Evolutionary conservation across 2,113 vertebrate genomes (phyloP), one percentile per base, ranked within the genome.

Genomic region (Archilochus colubris): DNA sequence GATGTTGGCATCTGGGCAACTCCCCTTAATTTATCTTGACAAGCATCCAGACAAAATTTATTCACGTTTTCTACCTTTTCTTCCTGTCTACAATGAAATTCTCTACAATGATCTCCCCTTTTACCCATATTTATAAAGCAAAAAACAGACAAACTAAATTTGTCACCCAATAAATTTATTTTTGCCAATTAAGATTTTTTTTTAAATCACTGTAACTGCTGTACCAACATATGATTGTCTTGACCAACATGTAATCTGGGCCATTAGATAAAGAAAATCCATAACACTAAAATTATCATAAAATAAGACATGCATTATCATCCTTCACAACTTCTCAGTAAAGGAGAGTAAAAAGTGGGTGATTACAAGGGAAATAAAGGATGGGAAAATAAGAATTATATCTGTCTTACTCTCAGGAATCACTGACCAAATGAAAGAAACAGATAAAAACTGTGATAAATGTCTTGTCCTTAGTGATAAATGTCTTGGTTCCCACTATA

Each of bases 101-200:
- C 69, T 30, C 33, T 33, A 33, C 33, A 33, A 33, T 33, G 3
- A 43, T 33, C 7, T 69, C 5, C 2, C 22, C 13, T 64, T 46
- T 1, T 51, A 58, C 30, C 7, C 6, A 51, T 46, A 7, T 44
- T 81, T 66, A 51, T 31, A 51, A 51, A 46, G n/a, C 58, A 61
- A n/a, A 51, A 76, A 27, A 27, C 10, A 55, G 11, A 68, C 2
- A 16, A 55, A 79, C 4, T 6, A 80, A 43, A 55, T 57, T 12
- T 43, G 5, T 46, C 2, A 21, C 40, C 2, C 0, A 1, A 12
- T 62, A 51, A 63, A 43, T 33, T 8, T 57, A 11, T 1, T 36
- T 86, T 82, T 59, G 77, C 2, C 24, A 88, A 46, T 44, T 53
- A 58, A 64, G 6, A 16, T 19, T 46, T 46, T 40, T 40, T 40